Base-by-base conservation (phyloP, 2,113 vertebrate species). In the Rhinopomastus cyanomelas region DNA sequence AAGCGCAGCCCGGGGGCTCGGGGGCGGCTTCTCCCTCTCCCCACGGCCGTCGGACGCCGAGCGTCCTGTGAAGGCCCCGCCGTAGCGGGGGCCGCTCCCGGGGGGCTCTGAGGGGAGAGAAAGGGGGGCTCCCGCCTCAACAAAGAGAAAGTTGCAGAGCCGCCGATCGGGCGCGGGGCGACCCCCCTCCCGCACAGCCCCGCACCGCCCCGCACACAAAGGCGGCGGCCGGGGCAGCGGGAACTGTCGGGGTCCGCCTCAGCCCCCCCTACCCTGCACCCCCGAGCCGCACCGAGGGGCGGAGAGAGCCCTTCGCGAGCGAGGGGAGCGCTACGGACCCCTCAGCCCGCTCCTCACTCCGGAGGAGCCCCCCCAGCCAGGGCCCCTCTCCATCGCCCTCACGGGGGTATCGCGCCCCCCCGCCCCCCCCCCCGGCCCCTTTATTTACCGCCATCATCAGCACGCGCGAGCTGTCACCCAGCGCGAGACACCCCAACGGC, bases 371-470 rank as follows among this genome's bases (percentile, higher is more conserved):
- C 34, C 26, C 37, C 39, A 39, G 56, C 53, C 30, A 75, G 36
- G 46, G 10, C 66, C 75, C 87, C 29, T 66, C 57, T 30, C 11
- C 5, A 19, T 11, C 52, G 59, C 77, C 89, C 85, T n/a, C 42
- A 8, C 9, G 51, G 49, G 23, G 69, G 51, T 23, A 36, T 36
- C 64, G 42, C 57, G 60, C 71, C 71, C 29, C 11, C n/a, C 23
- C 23, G 19, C 69, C 65, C 46, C 78, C 68, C 52, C 59, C 80
- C 46, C 36, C 84, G 79, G 55, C 80, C 96, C 96, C 96, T 96
- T 97, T 98, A 98, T 98, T 98, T 98, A 98, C 98, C 98, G 97
- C 98, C 97, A 97, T 98, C 97, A 97, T 97, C 97, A 97, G 97
- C 97, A 98, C 98, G 97, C 97, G 97, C 97, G 96, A 98, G 97